Conservation (phyloP, 2,113 vertebrate genomes). For the Tachycineta bicolor region DNA sequence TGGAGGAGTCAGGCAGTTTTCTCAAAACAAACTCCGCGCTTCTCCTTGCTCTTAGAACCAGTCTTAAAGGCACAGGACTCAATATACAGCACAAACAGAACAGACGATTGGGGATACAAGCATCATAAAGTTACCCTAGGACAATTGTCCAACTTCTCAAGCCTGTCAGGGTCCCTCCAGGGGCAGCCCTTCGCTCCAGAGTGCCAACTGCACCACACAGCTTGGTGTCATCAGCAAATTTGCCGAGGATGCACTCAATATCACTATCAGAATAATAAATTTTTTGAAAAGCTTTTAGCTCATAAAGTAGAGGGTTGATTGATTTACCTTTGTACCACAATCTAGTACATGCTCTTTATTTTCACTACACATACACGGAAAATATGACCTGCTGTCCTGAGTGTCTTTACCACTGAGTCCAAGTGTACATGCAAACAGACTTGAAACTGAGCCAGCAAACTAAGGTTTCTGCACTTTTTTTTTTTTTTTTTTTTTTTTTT, state of each 20-base stretch:
- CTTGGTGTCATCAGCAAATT: neutral
- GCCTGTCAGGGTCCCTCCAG: neutral
- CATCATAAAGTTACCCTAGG: no score
- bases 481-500: neutral
- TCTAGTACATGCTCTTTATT: neutral
- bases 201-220: neutral
- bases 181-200: neutral
- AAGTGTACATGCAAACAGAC: neutral
- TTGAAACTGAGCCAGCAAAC: neutral
- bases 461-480: neutral
- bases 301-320: neutral
- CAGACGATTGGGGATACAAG: no score
- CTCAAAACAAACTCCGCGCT: no score
- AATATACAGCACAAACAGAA: no score
- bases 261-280: neutral
- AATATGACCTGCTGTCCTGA: neutral
- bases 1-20: no score
- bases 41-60: no score
- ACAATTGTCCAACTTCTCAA: neutral
- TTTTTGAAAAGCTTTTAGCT: neutral
- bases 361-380: neutral
- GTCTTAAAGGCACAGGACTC: no score
- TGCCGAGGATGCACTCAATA: neutral
- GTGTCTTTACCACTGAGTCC: neutral
- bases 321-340: neutral